Conservation (phyloP, 2,888 invertebrate species). For the Magallana nippona region DNA sequence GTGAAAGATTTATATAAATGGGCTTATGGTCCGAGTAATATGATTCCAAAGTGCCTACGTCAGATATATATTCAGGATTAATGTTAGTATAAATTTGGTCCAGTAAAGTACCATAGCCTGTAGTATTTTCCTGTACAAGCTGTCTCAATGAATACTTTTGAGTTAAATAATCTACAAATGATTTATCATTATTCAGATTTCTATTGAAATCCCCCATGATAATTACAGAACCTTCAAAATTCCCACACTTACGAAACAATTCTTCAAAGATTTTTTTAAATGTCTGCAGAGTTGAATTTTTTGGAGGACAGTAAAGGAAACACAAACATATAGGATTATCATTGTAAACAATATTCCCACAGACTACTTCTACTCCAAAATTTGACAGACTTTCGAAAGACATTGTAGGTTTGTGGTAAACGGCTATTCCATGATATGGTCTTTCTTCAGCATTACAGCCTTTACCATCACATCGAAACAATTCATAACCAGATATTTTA, state of each 20-base stretch:
- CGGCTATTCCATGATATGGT: slow-evolving; percentile 48
- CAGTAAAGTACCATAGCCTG: slow-evolving; percentile 48
- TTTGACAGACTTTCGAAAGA: neutral
- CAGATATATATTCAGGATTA: neutral
- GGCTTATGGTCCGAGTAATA: slow-evolving; percentile 55
- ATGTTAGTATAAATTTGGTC: slow-evolving; percentile 51
- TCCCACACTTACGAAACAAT: neutral
- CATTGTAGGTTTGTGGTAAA: slow-evolving; percentile 39
- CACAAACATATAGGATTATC: slow-evolving; percentile 3
- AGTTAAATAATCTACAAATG: neutral
- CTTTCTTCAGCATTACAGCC: neutral
- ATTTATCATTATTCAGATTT: neutral
- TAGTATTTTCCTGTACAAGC: slow-evolving; percentile 42
- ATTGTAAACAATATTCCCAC: neutral
- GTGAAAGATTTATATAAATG: slow-evolving; percentile 37
- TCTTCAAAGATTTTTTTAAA: slow-evolving; percentile 11
- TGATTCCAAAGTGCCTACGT: slow-evolving; percentile 50
- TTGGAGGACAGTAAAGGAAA: slow-evolving; percentile 34
- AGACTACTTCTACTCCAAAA: neutral
- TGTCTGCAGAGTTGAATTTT: slow-evolving; percentile 1
- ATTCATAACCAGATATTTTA: slow-evolving; percentile 41
- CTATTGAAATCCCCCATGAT: slow-evolving; percentile 30
- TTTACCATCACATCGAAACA: neutral
- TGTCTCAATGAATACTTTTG: slow-evolving; percentile 29
- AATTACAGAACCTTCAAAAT: slow-evolving; percentile 24